These are phyloP conservation scores for Plemyria rubiginata DNA, from an alignment of 2,888 invertebrate genomes.

Conservation along the genomic window DNA sequence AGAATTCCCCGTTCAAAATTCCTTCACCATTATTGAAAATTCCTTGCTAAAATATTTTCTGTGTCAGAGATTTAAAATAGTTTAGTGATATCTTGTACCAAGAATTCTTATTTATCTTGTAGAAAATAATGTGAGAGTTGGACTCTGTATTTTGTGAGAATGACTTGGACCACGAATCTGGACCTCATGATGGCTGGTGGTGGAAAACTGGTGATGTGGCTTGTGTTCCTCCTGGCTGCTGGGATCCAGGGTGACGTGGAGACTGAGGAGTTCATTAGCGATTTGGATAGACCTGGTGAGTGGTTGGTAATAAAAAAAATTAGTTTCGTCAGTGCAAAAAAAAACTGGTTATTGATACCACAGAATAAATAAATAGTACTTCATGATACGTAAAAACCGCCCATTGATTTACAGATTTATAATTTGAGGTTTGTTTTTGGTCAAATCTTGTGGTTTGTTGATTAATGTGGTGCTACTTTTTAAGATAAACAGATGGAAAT, in stretches of 20 bases:
- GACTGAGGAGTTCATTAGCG: conserved; percentile 82
- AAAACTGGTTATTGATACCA: too few species aligned
- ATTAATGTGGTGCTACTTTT: too few species aligned
- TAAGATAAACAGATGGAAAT: too few species aligned
- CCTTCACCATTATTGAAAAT: conserved; percentile 24
- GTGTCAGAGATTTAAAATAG: conserved; percentile 8
- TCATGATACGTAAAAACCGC: too few species aligned
- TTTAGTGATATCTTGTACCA: not conserved
- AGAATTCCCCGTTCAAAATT: conserved; percentile 8
- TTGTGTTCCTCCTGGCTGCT: conserved; percentile 62
- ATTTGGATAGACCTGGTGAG: conserved; percentile 84
- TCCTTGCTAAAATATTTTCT: conserved; percentile 16
- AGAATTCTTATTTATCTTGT: too few species aligned
- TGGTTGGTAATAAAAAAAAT: not conserved
- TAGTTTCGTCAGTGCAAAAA: too few species aligned
- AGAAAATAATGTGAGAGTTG: not conserved
- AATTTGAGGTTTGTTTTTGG: too few species aligned
- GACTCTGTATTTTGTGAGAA: conserved; percentile 4
- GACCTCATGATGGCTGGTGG: conserved; percentile 42
- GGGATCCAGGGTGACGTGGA: conserved; percentile 76
- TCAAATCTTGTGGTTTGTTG: too few species aligned
- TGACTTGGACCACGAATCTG: conserved; percentile 33
- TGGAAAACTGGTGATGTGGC: conserved; percentile 45
- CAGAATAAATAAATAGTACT: too few species aligned
- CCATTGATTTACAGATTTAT: too few species aligned